Base-by-base conservation (phyloP, 2,113 vertebrate genomes). In the Apteryx owenii region DNA sequence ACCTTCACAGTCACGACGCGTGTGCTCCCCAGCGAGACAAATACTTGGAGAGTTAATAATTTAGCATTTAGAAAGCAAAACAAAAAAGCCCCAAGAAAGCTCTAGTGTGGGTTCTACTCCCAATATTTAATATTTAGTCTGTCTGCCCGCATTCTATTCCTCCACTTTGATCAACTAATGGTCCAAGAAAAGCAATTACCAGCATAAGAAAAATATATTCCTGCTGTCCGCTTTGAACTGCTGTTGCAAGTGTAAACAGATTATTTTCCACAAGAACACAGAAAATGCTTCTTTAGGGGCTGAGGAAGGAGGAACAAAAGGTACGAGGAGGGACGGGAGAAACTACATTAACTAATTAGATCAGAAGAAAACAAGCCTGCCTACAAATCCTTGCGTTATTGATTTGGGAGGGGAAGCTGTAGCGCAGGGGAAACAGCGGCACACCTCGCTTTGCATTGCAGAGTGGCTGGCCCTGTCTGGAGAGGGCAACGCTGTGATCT, bases 111-210 rank as follows among this genome's bases (percentile, higher is more conserved):
- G 26, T 73, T 66, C 81, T 50, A 13, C 40, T 95, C 84, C 93
- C 92, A 87, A 85, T 40, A 71, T 38, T 22, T 75, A 51, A 78
- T 81, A 89, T 91, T 95, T 76, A 69, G 78, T 81, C 86, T 95
- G 89, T 69, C 91, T 91, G 89, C n/a, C 38, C 51, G n/a, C 2
- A 8, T 62, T 94, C 77, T 36, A n/a, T 78, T 87, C 92, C 86
- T 95, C 33, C 51, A 23, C 86, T 94, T 89, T 85, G 78, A 93
- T 80, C 91, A 89, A 69, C 70, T 85, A 79, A 92, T 36, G 61
- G 81, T 66, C 88, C 83, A 97, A 96, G 88, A 89, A 97, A 97
- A 92, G 84, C 75, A 87, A 97, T 94, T 88, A 91, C 38, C 38
- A 88, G 56, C 69, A 9, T 10, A 93, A 95, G 77, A 82, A 92